Evolutionary conservation across 2,113 vertebrate species (phyloP).

Genomic region (Toxostoma redivivum): DNA sequence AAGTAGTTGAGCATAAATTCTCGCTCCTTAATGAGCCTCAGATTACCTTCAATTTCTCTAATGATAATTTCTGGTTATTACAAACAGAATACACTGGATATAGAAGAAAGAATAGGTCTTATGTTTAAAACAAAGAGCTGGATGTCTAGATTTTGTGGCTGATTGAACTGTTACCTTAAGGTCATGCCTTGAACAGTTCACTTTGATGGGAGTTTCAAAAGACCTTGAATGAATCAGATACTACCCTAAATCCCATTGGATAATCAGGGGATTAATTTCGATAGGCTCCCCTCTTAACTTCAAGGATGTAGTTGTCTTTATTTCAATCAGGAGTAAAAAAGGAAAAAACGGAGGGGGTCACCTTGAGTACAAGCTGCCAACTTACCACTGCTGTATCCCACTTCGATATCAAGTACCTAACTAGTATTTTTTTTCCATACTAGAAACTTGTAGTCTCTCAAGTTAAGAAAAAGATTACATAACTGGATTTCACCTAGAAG

Average conservation of each 20-base stretch:
- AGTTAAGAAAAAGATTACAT: neutral
- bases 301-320: neutral
- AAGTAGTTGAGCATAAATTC: slow-evolving; percentile 53
- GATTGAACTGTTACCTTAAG: slow-evolving; percentile 30
- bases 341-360: neutral
- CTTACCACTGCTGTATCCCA: neutral
- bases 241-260: neutral
- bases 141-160: slow-evolving; percentile 36
- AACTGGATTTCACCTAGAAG: neutral
- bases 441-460: neutral
- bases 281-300: neutral
- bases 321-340: neutral
- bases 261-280: neutral
- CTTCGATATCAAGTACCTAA: neutral
- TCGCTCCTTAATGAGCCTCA: slow-evolving; percentile 36
- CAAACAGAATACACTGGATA: slow-evolving; percentile 36
- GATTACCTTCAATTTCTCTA: slow-evolving; percentile 23
- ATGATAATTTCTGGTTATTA: slow-evolving; percentile 60
- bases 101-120: slow-evolving; percentile 33
- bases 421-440: neutral
- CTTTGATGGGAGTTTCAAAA: slow-evolving; percentile 51
- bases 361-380: neutral
- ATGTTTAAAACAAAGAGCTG: slow-evolving; percentile 9
- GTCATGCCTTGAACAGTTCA: slow-evolving; percentile 37
- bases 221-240: neutral